Base-by-base conservation (phyloP, 1,140 invertebrate genomes). In the Carcinoscorpius rotundicauda region DNA sequence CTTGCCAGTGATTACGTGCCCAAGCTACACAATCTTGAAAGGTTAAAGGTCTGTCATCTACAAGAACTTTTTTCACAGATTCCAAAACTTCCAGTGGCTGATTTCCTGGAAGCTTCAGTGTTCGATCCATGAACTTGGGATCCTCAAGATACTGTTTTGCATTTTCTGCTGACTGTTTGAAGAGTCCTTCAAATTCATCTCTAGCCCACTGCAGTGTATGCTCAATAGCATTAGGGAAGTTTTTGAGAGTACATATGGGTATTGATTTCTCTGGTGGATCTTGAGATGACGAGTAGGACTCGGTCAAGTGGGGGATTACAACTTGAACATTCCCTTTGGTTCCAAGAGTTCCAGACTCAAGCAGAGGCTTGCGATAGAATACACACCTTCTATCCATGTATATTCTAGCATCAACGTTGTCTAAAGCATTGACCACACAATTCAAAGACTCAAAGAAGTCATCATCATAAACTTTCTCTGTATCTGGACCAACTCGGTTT, bases 151-250 rank as follows among this genome's bases (percentile, higher is more conserved):
- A 98, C 72, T 91, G 88, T 6, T 87, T 85, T 0, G 92, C 94
- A 76, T 91, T 93, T 76, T 96, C 93, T 3, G 93, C 89, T 0
- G 85, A 83, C 73, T 96, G 90, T 58, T 84, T 85, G 78, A 97
- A 99, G 51, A 97, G 78, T 1, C 95, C 95, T 78, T 97, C 95
- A 78, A 99, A 99, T 74, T 86, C 86, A 74, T 98, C 95, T 52
- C 96, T 80, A 1, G 96, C 97, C 97, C 97, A 99, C 76, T 84
- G 72, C 61, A 99, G 77, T 9, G 96, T 98, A 75, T 99, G 97
- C 78, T 99, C 95, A 74, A 99, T 99, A 9, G 94, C 92, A 79
- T 98, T 98, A 3, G 97, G 97, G 80, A 99, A 99, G 78, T 99
- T 98, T 77, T 98, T 98, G 62, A 99, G 79, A 0, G 97, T 99